phyloP scores from a whole-genome alignment of 1,140 invertebrate species.

The Tetranychus urticae region DNA sequence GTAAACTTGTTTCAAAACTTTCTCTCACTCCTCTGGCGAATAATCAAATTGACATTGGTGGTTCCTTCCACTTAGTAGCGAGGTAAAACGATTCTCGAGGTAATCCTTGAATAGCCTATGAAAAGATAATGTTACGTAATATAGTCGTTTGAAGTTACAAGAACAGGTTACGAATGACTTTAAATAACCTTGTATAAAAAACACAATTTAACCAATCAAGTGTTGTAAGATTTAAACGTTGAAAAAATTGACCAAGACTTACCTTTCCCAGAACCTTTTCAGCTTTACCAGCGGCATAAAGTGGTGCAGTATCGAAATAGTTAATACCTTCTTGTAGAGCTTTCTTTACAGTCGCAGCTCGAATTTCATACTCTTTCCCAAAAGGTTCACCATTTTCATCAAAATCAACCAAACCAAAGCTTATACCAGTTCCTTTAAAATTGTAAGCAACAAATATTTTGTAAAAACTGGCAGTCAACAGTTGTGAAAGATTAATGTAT shows the following conservation, averaged over 20 bases:
- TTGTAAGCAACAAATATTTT: no score
- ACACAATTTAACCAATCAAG: no score
- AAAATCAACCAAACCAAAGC: conserved; percentile 5
- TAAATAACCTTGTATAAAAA: no score
- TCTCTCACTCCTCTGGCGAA: conserved; percentile 39
- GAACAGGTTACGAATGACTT: no score
- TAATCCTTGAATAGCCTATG: conserved; percentile 40
- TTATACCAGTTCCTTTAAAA: no score
- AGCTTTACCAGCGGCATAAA: conserved; percentile 44
- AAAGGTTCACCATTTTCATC: conserved; percentile 13
- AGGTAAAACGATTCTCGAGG: conserved; percentile 62
- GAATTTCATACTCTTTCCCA: conserved; percentile 31
- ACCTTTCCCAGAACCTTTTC: conserved; percentile 60
- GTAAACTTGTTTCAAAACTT: conserved; percentile 52
- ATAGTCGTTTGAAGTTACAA: no score
- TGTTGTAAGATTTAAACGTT: no score
- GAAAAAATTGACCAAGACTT: conserved; percentile 7
- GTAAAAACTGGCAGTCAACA: no score
- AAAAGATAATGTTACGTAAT: no score
- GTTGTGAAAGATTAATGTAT: no score
- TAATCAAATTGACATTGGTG: conserved; percentile 55
- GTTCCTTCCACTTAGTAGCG: conserved; percentile 66
- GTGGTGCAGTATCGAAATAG: conserved; percentile 71
- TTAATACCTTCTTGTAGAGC: conserved; percentile 57
- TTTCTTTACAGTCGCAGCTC: conserved; percentile 34